Percentiles rank a stretch among this genome's conserved stretches.
These are phyloP conservation scores for Chalcis sispes DNA, from an alignment of 2,888 invertebrate genomes.

Conservation along the genomic window DNA sequence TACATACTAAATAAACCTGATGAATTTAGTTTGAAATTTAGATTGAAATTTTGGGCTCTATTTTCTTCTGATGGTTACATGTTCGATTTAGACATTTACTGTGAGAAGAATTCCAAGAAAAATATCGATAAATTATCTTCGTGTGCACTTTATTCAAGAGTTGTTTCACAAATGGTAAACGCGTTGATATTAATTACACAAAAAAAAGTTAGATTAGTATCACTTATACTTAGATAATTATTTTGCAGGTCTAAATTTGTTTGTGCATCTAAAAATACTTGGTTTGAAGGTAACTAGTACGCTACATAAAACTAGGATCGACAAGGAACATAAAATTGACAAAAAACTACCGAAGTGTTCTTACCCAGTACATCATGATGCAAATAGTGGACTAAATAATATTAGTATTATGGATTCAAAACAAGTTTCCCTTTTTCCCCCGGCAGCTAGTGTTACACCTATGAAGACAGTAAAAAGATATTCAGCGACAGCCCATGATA, in stretches of 20 bases:
- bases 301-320: background rate
- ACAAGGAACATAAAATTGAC: background rate
- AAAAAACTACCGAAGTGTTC: background rate
- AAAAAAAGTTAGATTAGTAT: background rate
- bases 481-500: background rate
- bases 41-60: slow-evolving; percentile 3
- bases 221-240: slow-evolving; percentile 1
- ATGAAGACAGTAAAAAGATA: background rate
- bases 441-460: background rate
- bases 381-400: slow-evolving; percentile 30
- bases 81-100: slow-evolving; percentile 7
- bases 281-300: slow-evolving; percentile 1
- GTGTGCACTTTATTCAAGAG: background rate
- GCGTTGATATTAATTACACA: background rate
- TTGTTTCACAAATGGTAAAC: slow-evolving; percentile 2
- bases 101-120: background rate
- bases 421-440: slow-evolving; percentile 11
- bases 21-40: background rate
- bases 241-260: background rate
- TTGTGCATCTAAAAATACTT: background rate
- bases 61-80: background rate
- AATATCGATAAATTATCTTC: background rate
- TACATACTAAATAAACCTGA: no score
- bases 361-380: slow-evolving; percentile 41
- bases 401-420: slow-evolving; percentile 41